Base-by-base conservation (phyloP, 1,140 invertebrate species). In the Aricia agestis region DNA sequence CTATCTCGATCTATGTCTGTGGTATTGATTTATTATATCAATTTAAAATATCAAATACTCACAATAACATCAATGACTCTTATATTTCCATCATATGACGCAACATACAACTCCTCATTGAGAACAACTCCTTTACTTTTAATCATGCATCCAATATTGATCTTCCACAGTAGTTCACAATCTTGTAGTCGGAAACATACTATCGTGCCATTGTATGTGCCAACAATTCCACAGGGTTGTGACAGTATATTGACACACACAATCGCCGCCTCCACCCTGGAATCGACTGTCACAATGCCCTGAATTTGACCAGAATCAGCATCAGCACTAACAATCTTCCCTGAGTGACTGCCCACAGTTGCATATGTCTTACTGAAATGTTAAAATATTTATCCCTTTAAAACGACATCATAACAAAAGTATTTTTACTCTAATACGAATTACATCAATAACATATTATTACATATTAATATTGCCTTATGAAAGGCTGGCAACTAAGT, bases 31-130 rank as follows among this genome's bases (percentile, higher is more conserved):
- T n/a, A n/a, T n/a, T n/a, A n/a, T n/a, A 13, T 52, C 13, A 13
- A 32, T 66, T n/a, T n/a, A n/a, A 32, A 42, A n/a, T 36, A 1
- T 17, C 15, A 42, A 11, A 45, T 70, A 77, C 76, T 69, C 93
- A 95, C 95, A 84, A 91, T 66, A 19, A 92, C 77, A 82, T 93
- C 85, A 72, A 96, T 80, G 74, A 93, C 94, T 77, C 95, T 94
- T 17, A 96, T 74, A 78, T 91, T 82, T 61, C 93, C 92, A 82
- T 96, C 95, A 82, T 96, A 96, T 45, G 95, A 94, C 17, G 95
- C 95, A 75, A 95, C 86, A 80, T 94, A 93, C 52, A 96, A 81
- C 6, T 77, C 74, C 69, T 81, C 82, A 17, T 85, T 83, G 71
- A 84, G 90, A 72, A 87, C 82, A 66, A 92, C 78, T 6, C 94